phyloP scores from a whole-genome alignment of 1,140 invertebrate genomes.

The Drosophila albomicans region DNA sequence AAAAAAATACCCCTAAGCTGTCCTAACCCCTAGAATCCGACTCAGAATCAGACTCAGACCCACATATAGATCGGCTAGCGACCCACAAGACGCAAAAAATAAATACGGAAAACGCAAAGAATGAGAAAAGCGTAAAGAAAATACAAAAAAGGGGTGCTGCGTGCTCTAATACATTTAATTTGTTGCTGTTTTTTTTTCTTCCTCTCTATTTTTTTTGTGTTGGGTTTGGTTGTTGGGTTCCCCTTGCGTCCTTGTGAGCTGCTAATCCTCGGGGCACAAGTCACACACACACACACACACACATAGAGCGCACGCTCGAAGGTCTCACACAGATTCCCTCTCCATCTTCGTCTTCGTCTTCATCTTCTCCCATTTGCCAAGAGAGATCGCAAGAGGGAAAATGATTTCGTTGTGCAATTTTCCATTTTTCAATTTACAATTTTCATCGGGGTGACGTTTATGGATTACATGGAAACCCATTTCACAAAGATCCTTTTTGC shows the following conservation, averaged over 20 bases:
- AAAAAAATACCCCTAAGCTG: constrained; percentile 24
- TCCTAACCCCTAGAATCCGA: constrained; percentile 47
- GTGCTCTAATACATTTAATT: constrained; percentile 77
- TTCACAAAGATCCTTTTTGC: constrained; percentile 55
- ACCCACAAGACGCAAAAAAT: constrained; percentile 43
- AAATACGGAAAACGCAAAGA: neutral
- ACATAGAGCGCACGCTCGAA: neutral
- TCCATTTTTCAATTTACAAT: constrained; percentile 32
- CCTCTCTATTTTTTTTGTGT: neutral
- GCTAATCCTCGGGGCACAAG: constrained; percentile 72
- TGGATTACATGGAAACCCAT: constrained; percentile 81
- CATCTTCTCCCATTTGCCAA: neutral
- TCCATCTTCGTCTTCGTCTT: neutral
- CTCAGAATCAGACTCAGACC: constrained; percentile 3
- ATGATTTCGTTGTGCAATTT: constrained; percentile 66
- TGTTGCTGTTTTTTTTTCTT: constrained; percentile 67
- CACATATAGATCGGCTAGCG: constrained; percentile 37
- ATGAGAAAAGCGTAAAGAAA: neutral
- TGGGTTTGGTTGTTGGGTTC: neutral
- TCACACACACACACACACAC: constrained; percentile 27
- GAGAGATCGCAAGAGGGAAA: constrained; percentile 43
- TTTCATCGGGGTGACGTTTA: constrained; percentile 77
- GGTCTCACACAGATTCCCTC: neutral
- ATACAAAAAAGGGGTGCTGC: constrained; percentile 57
- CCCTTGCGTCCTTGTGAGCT: constrained; percentile 27